Conservation (phyloP, 1,140 invertebrate species). For the Drosophila sp. region DNA sequence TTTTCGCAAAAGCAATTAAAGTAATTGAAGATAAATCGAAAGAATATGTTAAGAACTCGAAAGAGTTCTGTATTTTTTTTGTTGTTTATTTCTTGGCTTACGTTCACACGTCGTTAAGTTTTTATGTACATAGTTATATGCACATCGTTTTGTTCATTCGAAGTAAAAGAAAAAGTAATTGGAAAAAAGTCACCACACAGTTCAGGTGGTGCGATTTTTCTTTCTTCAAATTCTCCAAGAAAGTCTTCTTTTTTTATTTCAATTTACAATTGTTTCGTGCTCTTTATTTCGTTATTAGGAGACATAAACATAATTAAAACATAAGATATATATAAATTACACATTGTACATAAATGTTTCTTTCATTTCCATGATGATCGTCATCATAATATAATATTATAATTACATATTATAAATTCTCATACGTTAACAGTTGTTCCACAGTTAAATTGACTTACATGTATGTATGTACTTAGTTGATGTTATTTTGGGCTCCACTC, state of each 20-base stretch:
- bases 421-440: conserved; percentile 43
- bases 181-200: too few species aligned
- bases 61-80: too few species aligned
- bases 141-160: too few species aligned
- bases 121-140: too few species aligned
- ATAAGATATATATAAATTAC: conserved; percentile 7
- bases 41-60: too few species aligned
- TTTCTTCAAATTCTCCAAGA: too few species aligned
- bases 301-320: conserved; percentile 4
- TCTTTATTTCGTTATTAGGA: conserved; percentile 2
- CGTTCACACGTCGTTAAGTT: too few species aligned
- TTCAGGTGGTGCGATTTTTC: too few species aligned
- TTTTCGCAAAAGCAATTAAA: too few species aligned
- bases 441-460: conserved; percentile 46
- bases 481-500: neutral
- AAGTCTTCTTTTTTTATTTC: neutral
- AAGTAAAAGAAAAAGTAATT: too few species aligned
- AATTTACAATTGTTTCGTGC: conserved; percentile 1
- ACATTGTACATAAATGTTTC: neutral
- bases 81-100: too few species aligned
- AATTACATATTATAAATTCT: conserved; percentile 47
- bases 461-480: conserved; percentile 14
- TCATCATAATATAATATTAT: conserved; percentile 27
- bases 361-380: neutral
- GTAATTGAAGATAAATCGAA: too few species aligned